A percentile compares a stretch with the other conserved stretches of the same genome.
These are phyloP conservation scores for Chlorospingus semifuscus DNA, from an alignment of 2,797 vertebrate genomes.

Conservation along the genomic window DNA sequence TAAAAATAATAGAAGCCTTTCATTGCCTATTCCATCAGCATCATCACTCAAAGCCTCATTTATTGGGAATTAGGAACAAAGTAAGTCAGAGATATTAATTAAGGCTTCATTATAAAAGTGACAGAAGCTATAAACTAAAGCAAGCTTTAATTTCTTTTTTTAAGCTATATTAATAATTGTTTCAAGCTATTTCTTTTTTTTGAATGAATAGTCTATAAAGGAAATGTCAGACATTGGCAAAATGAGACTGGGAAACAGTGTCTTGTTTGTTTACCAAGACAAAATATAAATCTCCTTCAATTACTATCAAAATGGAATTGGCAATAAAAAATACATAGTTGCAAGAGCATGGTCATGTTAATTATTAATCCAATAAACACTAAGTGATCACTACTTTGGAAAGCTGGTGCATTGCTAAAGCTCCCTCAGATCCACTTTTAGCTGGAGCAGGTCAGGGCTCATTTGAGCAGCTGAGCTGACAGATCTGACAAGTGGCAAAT, in stretches of 20 bases:
- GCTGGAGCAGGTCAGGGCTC: background rate
- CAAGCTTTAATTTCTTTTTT: background rate
- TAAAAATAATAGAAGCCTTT: background rate
- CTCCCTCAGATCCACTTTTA: background rate
- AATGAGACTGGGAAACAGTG: background rate
- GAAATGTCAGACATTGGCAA: background rate
- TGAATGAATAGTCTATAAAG: background rate
- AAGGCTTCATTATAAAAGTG: background rate
- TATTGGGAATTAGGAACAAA: background rate
- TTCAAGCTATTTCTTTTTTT: background rate
- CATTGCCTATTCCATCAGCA: background rate
- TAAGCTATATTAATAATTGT: background rate
- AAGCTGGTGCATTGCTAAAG: background rate
- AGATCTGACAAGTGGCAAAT: background rate
- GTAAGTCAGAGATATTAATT: background rate
- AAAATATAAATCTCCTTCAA: background rate
- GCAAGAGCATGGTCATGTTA: background rate
- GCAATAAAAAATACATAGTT: background rate
- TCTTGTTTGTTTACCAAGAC: background rate
- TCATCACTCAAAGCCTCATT: background rate
- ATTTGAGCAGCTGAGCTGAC: background rate
- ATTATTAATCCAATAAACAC: constrained; percentile 11
- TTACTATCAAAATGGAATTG: background rate
- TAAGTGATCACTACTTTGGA: background rate
- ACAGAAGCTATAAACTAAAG: background rate